phyloP scores from a whole-genome alignment of 2,797 vertebrate genomes.

The Dicrostonyx torquatus region DNA sequence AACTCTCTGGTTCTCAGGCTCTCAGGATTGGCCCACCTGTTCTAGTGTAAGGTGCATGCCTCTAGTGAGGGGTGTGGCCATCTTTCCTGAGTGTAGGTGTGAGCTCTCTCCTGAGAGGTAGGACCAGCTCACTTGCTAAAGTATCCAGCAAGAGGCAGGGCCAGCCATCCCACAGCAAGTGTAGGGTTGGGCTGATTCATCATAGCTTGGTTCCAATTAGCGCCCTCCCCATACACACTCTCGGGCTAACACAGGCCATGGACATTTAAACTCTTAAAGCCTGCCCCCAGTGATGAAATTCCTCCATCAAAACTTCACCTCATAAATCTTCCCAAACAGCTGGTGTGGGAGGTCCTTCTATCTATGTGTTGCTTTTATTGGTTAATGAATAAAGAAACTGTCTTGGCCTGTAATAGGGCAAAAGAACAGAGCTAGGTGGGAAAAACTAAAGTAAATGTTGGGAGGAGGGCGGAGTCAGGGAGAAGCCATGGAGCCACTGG shows the following conservation, averaged over 20 bases:
- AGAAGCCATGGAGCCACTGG: too few relatives aligned
- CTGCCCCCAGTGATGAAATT: background rate
- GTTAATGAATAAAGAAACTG: too few relatives aligned
- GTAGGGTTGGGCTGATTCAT: background rate
- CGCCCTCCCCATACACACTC: too few relatives aligned
- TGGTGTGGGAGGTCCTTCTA: too few relatives aligned
- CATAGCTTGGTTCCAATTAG: too few relatives aligned
- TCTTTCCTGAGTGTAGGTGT: too few relatives aligned
- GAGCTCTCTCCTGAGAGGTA: background rate
- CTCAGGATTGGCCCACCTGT: background rate
- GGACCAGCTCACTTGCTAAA: background rate
- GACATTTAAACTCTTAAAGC: background rate
- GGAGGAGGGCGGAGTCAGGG: too few relatives aligned
- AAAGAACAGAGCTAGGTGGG: too few relatives aligned
- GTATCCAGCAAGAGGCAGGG: background rate
- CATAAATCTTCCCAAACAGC: background rate
- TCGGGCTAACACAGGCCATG: background rate
- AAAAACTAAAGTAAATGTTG: too few relatives aligned
- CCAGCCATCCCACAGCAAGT: background rate
- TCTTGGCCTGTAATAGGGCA: too few relatives aligned
- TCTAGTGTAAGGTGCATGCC: background rate
- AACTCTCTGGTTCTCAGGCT: background rate
- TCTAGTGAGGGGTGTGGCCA: background rate
- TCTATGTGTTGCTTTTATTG: too few relatives aligned
- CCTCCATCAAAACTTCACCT: background rate